Base-by-base conservation (phyloP, 2,888 invertebrate genomes). In the Bombyx huttoni region DNA sequence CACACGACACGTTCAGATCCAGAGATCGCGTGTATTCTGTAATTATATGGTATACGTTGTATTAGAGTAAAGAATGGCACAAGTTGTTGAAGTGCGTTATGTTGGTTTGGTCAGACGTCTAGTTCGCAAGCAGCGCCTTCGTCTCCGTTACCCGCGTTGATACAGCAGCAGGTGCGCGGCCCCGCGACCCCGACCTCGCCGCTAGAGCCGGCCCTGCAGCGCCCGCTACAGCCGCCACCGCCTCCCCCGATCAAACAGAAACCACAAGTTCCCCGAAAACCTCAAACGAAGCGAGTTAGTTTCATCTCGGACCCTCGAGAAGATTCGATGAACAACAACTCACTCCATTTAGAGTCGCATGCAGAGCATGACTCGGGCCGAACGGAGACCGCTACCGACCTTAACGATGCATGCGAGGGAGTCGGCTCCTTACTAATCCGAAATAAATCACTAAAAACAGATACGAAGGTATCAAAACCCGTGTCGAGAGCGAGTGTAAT, bases 71-170 rank as follows among this genome's bases (percentile, higher is more conserved):
- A 67, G 58, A 68, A 67, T 74, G 68, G 65, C 63, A 63, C 59
- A 60, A 59, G 65, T 70, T 66, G 60, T 60, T 67, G 58, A 60
- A 67, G 70, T 73, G 65, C 66, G 81, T 76, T 76, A 59, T 82
- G 73, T 85, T 86, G 85, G 80, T 84, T 83, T 86, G 82, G 86
- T 80, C 79, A 86, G 86, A 75, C 80, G 78, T 78, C 78, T 80
- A 82, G 83, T 73, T 68, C 68, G 68, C 75, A 73, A 68, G 80
- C 64, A 70, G 72, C 78, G 73, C 73, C 76, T 56, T 73, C 65
- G 54, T 78, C 86, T 67, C 82, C 85, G 70, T 78, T 80, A 58
- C 77, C 81, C 61, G 75, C 71, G 75, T 76, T 77, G 75, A 72
- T 78, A 54, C 76, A 78, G 64, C 84, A 77, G 71, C 75, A 75